Percentiles rank a stretch among this genome's conserved stretches.
phyloP scores from a whole-genome alignment of 2,888 invertebrate genomes.

The Nowickia ferox region DNA sequence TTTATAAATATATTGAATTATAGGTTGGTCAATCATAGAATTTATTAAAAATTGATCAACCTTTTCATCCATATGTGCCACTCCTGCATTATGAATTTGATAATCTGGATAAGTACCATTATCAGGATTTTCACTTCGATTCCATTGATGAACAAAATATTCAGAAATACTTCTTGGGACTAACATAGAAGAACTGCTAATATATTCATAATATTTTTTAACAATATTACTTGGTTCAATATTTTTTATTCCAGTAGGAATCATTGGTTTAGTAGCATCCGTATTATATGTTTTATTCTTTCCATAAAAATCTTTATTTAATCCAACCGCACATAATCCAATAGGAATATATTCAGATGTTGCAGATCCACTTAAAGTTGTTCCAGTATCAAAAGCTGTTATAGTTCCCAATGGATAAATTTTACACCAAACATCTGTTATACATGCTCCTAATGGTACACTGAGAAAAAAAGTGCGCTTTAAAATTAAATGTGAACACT shows the following conservation, averaged over 20 bases:
- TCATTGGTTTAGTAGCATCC: slow-evolving; percentile 8
- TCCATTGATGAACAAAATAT: slow-evolving; percentile 36
- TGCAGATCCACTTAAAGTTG: slow-evolving; percentile 26
- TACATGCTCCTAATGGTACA: background rate
- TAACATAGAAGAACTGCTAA: slow-evolving; percentile 4
- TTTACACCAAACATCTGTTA: too few relatives aligned
- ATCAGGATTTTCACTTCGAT: slow-evolving; percentile 35
- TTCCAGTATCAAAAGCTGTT: slow-evolving; percentile 33
- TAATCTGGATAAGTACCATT: slow-evolving; percentile 9
- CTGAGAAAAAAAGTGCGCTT: too few relatives aligned
- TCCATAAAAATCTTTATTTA: slow-evolving; percentile 34
- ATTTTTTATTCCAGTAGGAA: background rate
- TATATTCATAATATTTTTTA: slow-evolving; percentile 12
- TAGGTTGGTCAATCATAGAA: background rate
- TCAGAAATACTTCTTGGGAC: slow-evolving; percentile 28
- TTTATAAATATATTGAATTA: background rate
- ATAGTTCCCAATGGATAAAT: background rate
- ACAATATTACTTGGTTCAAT: background rate
- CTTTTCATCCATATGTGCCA: slow-evolving; percentile 14
- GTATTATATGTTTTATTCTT: background rate
- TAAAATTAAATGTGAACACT: too few relatives aligned
- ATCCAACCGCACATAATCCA: slow-evolving; percentile 11
- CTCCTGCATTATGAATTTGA: slow-evolving; percentile 33
- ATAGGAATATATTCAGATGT: slow-evolving; percentile 46
- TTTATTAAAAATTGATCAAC: slow-evolving; percentile 21